phyloP scores from a whole-genome alignment of 35 echinoderm and acorn worm species.

The Apostichopus californicus region DNA sequence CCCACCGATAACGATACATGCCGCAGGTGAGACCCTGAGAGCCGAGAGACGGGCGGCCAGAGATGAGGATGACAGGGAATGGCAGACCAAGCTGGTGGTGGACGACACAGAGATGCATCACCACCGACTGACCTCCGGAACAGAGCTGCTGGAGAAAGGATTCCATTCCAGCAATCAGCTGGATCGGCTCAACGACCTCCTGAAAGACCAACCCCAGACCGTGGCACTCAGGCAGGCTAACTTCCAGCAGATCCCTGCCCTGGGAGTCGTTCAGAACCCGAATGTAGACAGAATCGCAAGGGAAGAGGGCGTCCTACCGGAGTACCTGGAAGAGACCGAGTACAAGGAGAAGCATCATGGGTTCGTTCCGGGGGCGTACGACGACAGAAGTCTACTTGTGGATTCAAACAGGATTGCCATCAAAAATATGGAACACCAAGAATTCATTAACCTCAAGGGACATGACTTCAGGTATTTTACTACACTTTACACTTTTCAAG shows the following conservation, averaged over 20 bases:
- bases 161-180: constrained; percentile 92
- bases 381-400: constrained; percentile 63
- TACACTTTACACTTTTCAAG: too few relatives aligned
- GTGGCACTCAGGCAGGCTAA: constrained; percentile 59
- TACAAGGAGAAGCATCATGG: constrained; percentile 62
- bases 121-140: constrained; percentile 84
- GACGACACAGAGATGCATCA: constrained; percentile 84
- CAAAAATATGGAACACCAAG: constrained; percentile 87
- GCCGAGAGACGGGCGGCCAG: constrained; percentile 62
- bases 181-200: constrained; percentile 68
- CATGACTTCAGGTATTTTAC: constrained; percentile 91
- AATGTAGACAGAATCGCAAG: constrained; percentile 86
- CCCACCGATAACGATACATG: constrained; percentile 92
- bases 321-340: constrained; percentile 48
- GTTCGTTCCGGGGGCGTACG: constrained; percentile 82
- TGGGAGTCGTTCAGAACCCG: constrained; percentile 85
- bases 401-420: constrained; percentile 83
- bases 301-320: constrained; percentile 65
- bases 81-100: constrained; percentile 74
- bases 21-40: constrained; percentile 82
- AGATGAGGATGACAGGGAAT: constrained; percentile 46
- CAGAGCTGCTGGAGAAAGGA: constrained; percentile 74
- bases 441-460: constrained; percentile 88
- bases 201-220: constrained; percentile 84
- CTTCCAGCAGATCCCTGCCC: constrained; percentile 80